These are phyloP conservation scores for Hiodon alosoides DNA, from an alignment of 2,113 vertebrate species.

Conservation along the genomic window DNA sequence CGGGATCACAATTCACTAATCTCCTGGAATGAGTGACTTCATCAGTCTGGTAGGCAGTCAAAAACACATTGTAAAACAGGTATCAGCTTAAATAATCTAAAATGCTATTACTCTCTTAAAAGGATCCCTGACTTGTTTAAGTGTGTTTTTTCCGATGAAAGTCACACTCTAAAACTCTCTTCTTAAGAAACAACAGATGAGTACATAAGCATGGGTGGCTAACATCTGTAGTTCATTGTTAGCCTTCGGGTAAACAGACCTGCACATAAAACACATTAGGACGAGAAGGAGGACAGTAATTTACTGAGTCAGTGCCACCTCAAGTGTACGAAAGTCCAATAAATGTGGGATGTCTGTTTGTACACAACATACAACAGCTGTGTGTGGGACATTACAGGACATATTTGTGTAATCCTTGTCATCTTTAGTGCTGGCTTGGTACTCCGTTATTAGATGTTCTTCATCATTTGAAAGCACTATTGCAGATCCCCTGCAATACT, in stretches of 20 bases:
- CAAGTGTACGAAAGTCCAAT: constrained; percentile 13
- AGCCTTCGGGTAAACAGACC: constrained; percentile 10
- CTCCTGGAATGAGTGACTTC: constrained; percentile 50
- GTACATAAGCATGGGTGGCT: constrained; percentile 27
- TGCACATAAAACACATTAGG: no score
- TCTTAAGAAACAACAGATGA: constrained; percentile 38
- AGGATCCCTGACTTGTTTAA: constrained; percentile 47
- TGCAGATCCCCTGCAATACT: no score
- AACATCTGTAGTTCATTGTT: constrained; percentile 30
- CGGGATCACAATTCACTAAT: constrained; percentile 43
- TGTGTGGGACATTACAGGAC: constrained; percentile 17
- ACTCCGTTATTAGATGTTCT: constrained; percentile 25
- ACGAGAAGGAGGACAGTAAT: no score
- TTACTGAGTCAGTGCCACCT: constrained; percentile 12
- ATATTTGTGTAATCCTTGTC: constrained; percentile 13
- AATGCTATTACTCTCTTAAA: constrained; percentile 37
- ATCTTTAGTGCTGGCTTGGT: constrained; percentile 26
- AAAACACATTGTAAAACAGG: constrained; percentile 38
- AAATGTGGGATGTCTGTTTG: constrained; percentile 16
- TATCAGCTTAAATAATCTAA: constrained; percentile 49
- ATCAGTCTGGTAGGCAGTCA: constrained; percentile 45
- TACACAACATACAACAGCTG: constrained; percentile 11
- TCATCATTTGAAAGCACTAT: constrained; percentile 27
- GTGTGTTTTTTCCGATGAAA: constrained; percentile 42
- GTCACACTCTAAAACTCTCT: constrained; percentile 37